These are phyloP conservation scores for Tapirus indicus DNA, from an alignment of 2,797 vertebrate species.

Conservation along the genomic window DNA sequence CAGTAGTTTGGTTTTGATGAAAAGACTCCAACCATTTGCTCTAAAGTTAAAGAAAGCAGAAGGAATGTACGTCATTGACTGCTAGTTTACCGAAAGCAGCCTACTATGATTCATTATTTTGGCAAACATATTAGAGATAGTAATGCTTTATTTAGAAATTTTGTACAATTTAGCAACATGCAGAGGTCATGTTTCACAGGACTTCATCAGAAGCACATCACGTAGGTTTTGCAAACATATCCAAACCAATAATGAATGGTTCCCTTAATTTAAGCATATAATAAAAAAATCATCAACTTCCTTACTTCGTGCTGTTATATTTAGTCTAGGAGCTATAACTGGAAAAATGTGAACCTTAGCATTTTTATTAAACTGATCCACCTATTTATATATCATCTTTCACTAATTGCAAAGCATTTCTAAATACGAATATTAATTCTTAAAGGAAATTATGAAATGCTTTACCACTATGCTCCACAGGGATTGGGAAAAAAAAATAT, in stretches of 20 bases:
- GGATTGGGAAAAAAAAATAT: not conserved
- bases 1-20: constrained; percentile 35
- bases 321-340: not conserved
- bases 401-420: constrained; percentile 47
- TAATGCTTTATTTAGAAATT: constrained; percentile 79
- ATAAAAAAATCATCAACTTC: not conserved
- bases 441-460: constrained; percentile 69
- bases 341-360: not conserved
- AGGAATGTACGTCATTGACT: constrained; percentile 71
- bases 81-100: constrained; percentile 63
- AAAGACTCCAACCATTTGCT: not conserved
- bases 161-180: constrained; percentile 55
- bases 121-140: constrained; percentile 69
- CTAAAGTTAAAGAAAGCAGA: constrained; percentile 16
- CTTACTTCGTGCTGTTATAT: not conserved
- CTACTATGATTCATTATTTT: constrained; percentile 75
- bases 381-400: constrained; percentile 20
- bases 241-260: constrained; percentile 26
- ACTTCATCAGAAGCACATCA: constrained; percentile 10
- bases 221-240: constrained; percentile 1
- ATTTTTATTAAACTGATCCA: constrained; percentile 7
- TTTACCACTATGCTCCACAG: not conserved
- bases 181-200: constrained; percentile 51
- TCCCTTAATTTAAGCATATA: not conserved
- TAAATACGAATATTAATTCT: not conserved